Conservation (phyloP, 2,113 vertebrate species). For the Capreolus pygargus region DNA sequence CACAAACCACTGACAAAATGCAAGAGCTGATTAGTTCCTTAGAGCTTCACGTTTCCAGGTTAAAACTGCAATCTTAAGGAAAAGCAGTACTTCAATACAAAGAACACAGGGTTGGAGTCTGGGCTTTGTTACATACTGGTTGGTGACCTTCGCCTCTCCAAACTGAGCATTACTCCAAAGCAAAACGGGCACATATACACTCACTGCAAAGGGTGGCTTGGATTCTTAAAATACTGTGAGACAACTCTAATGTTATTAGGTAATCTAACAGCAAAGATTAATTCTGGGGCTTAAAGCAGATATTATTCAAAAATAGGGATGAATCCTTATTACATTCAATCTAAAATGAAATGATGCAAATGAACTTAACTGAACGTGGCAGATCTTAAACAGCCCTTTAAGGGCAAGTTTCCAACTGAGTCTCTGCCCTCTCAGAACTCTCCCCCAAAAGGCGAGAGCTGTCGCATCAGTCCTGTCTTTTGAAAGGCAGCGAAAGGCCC, state of each 20-base stretch:
- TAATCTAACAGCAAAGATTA: neutral
- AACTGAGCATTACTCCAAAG: neutral
- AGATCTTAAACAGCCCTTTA: neutral
- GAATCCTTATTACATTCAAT: neutral
- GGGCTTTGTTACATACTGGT: neutral
- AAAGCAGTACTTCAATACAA: neutral
- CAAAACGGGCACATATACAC: neutral
- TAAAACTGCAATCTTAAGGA: neutral
- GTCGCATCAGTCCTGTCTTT: neutral
- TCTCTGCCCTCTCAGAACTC: neutral
- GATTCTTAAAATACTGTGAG: neutral
- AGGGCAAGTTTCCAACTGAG: neutral
- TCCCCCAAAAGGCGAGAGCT: rapidly evolving
- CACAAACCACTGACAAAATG: neutral
- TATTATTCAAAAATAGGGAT: neutral
- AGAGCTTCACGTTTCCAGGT: neutral
- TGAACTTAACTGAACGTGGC: neutral
- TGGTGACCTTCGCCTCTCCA: neutral
- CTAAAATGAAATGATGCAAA: neutral
- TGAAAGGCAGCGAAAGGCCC: neutral
- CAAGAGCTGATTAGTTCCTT: neutral
- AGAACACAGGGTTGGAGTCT: no score
- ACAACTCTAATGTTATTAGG: neutral
- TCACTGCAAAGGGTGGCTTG: neutral
- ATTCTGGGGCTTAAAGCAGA: neutral